Base-by-base conservation (phyloP, 2,113 vertebrate species). In the Athene cunicularia region DNA sequence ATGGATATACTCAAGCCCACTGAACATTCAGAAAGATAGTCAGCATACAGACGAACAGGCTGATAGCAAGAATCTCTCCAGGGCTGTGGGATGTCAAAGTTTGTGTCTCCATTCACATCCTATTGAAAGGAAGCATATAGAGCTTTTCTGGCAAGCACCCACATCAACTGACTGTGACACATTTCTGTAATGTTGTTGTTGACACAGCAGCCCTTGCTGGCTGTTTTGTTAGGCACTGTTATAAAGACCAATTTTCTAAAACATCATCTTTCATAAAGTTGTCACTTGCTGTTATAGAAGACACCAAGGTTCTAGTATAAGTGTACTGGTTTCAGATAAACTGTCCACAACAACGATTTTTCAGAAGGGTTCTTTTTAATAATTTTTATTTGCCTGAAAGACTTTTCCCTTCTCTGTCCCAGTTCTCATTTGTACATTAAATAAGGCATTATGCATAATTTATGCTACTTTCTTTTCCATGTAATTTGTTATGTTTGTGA, bases 21-120 rank as follows among this genome's bases (percentile, higher is more conserved):
- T 35, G 13, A 33, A 70, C 15, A 14, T 62, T 83, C 28, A 39
- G 68, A 28, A 80, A 49, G 18, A 9, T 14, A 32, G 26, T 35
- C 2, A 0, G 6, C 23, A 30, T 24, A n/a, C 6, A 68, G 5
- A 24, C 4, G 39, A 50, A 43, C 6, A 16, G 17, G 2, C 32
- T 45, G 21, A 59, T 14, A 58, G 9, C 18, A 59, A 45, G 12
- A 45, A 55, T 70, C 39, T 39, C 17, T 49, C 22, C 28, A 49
- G 16, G n/a, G 16, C 16, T 70, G 47, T 60, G 28, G 28, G 19
- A 62, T 55, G 24, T 5, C 33, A 8, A 26, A 35, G 23, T 55
- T 32, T 23, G 21, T 26, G 13, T 30, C 20, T 55, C 12, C 55
- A 10, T 62, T 62, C n/a, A 47, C 30, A 47, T 14, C 6, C 4